Evolutionary conservation across 2,888 invertebrate genomes (phyloP).

Genomic region (Criorhina ranunculi): DNA sequence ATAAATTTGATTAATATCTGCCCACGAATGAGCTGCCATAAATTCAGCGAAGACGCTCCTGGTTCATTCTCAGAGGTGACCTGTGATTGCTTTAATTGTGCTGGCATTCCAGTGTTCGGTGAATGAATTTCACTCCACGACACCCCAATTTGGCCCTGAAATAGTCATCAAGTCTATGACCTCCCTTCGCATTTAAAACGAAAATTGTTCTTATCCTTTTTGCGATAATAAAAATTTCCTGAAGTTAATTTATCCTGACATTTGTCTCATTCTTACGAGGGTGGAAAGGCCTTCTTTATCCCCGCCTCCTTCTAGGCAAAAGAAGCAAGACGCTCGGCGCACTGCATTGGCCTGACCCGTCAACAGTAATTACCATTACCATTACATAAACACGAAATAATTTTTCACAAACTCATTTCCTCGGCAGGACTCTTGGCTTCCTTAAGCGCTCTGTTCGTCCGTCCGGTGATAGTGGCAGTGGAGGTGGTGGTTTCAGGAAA

Average conservation of each 20-base stretch:
- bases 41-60: conserved; percentile 52
- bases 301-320: background rate
- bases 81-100: conserved; percentile 54
- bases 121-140: conserved; percentile 38
- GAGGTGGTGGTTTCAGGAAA: conserved; percentile 54
- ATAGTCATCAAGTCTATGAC: conserved; percentile 46
- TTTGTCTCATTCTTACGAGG: conserved; percentile 67
- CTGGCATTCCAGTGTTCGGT: conserved; percentile 38
- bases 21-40: conserved; percentile 65
- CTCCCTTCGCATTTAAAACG: conserved; percentile 43
- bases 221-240: conserved; percentile 76
- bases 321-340: conserved; percentile 32
- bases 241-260: conserved; percentile 74
- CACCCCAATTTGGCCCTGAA: conserved; percentile 49
- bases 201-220: conserved; percentile 71
- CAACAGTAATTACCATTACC: conserved; percentile 76
- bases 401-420: conserved; percentile 76
- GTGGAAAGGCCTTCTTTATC: conserved; percentile 42
- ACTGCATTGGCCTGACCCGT: conserved; percentile 65
- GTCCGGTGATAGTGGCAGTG: conserved; percentile 40
- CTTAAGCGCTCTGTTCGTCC: conserved; percentile 54
- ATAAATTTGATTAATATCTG: conserved; percentile 75
- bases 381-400: conserved; percentile 76
- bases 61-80: background rate
- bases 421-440: conserved; percentile 46